phyloP scores from a whole-genome alignment of 2,113 vertebrate genomes.

The Picathartes gymnocephalus region DNA sequence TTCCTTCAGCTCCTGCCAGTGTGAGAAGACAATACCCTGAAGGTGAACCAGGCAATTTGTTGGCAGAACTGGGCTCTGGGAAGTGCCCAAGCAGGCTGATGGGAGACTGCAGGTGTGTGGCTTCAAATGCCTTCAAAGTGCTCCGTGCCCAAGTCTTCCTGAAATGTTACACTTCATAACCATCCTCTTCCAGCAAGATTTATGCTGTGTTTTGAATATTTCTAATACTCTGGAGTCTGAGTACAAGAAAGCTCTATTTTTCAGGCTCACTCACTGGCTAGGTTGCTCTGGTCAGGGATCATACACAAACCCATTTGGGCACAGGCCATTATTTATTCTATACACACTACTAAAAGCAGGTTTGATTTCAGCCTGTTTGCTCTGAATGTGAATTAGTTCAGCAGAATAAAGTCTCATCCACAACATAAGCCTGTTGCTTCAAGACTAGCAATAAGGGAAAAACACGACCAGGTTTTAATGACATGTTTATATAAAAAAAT shows the following conservation, averaged over 20 bases:
- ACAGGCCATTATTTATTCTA: neutral
- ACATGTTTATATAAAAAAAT: neutral
- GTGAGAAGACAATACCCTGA: constrained; percentile 64
- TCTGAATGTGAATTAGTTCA: neutral
- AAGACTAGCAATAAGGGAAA: neutral
- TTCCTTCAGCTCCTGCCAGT: constrained; percentile 53
- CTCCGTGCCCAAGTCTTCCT: neutral
- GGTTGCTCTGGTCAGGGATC: neutral
- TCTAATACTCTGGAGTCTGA: neutral
- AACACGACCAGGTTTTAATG: neutral
- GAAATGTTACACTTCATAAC: neutral
- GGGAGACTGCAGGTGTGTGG: constrained; percentile 38
- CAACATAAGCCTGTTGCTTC: neutral
- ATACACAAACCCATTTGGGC: neutral
- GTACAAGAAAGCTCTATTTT: neutral
- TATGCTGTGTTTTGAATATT: constrained; percentile 18
- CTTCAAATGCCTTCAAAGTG: constrained; percentile 26
- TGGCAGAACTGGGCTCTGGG: constrained; percentile 27
- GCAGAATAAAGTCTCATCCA: neutral
- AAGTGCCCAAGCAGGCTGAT: neutral
- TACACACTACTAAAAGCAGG: neutral
- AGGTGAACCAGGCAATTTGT: constrained; percentile 46
- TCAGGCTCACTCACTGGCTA: neutral
- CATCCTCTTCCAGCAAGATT: constrained; percentile 16
- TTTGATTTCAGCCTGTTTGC: neutral